Base-by-base conservation (phyloP, 1,140 invertebrate species). In the Papilio polytes region DNA sequence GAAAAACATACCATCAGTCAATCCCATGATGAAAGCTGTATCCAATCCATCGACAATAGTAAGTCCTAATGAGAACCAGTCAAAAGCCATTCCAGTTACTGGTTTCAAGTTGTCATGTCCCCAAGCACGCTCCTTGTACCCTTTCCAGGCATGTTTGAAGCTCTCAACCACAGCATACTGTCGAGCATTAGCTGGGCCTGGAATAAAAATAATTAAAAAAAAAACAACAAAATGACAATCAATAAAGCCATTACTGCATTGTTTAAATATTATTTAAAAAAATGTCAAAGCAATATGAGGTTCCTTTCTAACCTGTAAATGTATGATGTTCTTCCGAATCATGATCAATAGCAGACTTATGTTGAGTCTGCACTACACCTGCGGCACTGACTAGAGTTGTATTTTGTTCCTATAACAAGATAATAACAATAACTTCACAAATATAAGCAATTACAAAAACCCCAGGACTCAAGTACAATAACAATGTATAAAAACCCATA, bases 41-140 rank as follows among this genome's bases (percentile, higher is more conserved):
- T 99, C 98, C 80, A 99, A 91, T 1, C 97, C 96, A 95, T 99
- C 98, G 6, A 99, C 96, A 85, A 99, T 97, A 4, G 98, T 98
- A n/a, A 99, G 95, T 1, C 98, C 98, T 8, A 99, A 93, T 15
- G 97, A 97, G 94, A 99, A 99, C 99, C 99, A 99, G 91, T 99
- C 98, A 79, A 97, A 96, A 80, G 97, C 97, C 80, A 96, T 95
- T 82, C 96, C 97, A 4, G 98, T 97, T 56, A 99, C 97, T 0
- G 99, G 99, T 88, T 98, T 98, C 4, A 99, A 95, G 89, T 99
- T 98, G 92, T 99, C 99, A 88, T 98, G 97, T 8, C 98, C 98
- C 98, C 98, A 99, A 6, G 98, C 98, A 95, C 97, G 98, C 82
- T 97, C 96, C 90, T 97, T 98, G 90, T 99, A 99, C 0, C 98